Percentiles rank a stretch among this genome's conserved stretches.
These are phyloP conservation scores for Rhagonycha fulva DNA, from an alignment of 2,888 invertebrate genomes.

Conservation along the genomic window DNA sequence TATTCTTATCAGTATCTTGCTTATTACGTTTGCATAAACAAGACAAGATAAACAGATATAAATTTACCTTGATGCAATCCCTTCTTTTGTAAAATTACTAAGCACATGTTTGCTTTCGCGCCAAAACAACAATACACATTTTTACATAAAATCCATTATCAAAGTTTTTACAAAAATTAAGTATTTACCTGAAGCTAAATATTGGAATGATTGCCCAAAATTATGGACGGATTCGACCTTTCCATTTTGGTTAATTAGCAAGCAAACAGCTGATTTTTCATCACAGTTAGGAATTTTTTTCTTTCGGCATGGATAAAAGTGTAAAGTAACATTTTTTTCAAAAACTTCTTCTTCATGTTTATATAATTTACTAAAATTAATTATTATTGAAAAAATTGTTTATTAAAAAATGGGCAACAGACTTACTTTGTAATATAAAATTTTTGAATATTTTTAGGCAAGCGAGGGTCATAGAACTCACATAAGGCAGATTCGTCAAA, in stretches of 20 bases:
- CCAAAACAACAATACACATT: too few species aligned
- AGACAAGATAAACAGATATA: too few species aligned
- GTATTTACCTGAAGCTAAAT: slow-evolving; percentile 1
- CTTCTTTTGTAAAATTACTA: too few species aligned
- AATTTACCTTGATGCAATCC: too few species aligned
- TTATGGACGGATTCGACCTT: background rate
- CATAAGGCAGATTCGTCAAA: background rate
- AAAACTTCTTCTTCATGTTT: background rate
- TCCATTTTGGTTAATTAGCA: background rate
- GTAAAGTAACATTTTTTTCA: background rate
- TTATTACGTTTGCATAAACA: too few species aligned
- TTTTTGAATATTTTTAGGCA: background rate
- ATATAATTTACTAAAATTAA: background rate
- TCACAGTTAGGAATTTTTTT: background rate
- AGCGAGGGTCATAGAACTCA: background rate
- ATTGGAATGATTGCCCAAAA: slow-evolving; percentile 9
- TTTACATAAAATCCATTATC: too few species aligned
- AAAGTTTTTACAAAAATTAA: background rate
- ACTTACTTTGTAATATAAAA: background rate
- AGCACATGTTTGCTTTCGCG: too few species aligned
- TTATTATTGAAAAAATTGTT: background rate
- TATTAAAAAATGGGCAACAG: background rate
- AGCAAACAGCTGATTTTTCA: slow-evolving; percentile 2
- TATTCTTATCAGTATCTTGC: too few species aligned
- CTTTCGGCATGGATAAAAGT: slow-evolving; percentile 7